Base-by-base conservation (phyloP, 2,888 invertebrate genomes). In the Brenthis hecate region DNA sequence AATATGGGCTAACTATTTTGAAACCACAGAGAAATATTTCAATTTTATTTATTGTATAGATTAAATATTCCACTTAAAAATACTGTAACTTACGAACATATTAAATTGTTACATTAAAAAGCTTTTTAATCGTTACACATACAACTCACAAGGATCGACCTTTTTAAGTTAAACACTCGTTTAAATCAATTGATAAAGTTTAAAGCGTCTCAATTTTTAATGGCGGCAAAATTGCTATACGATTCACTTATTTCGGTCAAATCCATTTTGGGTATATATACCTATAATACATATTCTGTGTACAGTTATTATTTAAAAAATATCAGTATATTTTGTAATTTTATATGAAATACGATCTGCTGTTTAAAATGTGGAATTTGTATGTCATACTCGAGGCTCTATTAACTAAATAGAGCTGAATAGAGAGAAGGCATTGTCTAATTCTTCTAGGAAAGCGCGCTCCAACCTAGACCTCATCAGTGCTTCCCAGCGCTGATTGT, bases 141-240 rank as follows among this genome's bases (percentile, higher is more conserved):
- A 66, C 61, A 61, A 32, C 55, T 66, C 60, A 60, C 28, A 36
- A 50, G 36, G 36, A 65, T 64, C 53, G 48, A 65, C 53, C 63
- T 54, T 65, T 67, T 70, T 58, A 64, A 61, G 50, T 61, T 64
- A 67, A 71, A 68, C 51, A 16, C 56, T 67, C 60, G 23, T 53
- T 66, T 74, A 74, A 70, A 72, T 68, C 73, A 72, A 57, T 60
- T 60, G 70, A 70, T 72, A 68, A 70, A 60, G 58, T 58, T 54
- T 57, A 63, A 69, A 61, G 65, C 54, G 57, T 66, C 54, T 70
- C 32, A 56, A 53, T 62, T 70, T 69, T 69, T 67, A 70, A 70
- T 67, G 48, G 63, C 43, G 14, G 54, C 32, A 56, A 60, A 53
- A 62, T 67, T 53, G 28, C 36, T 43, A 58, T 55, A 43, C n/a